Evolutionary conservation across 2,113 vertebrate genomes (phyloP).

Genomic region (Tetraodon nigroviridis): DNA sequence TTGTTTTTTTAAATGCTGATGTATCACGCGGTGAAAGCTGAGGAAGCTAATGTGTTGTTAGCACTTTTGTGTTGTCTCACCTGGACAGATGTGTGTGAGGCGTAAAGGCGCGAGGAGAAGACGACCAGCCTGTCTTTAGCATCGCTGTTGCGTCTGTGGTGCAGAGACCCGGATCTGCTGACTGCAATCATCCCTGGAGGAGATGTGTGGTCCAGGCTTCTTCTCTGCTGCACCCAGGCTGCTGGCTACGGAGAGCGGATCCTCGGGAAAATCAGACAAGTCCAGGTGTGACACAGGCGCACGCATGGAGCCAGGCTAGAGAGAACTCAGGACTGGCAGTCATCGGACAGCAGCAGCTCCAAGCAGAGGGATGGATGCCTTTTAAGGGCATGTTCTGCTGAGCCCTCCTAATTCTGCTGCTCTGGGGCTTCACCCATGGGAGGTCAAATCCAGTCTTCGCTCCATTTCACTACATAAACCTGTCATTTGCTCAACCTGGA

Average conservation of each 20-base stretch:
- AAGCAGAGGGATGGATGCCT: constrained; percentile 55
- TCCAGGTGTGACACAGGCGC: neutral
- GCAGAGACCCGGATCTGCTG: constrained; percentile 47
- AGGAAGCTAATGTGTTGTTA: neutral
- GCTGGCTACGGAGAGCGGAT: constrained; percentile 7
- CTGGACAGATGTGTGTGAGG: constrained; percentile 66
- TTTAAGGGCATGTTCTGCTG: constrained; percentile 72
- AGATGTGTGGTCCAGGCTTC: constrained; percentile 5
- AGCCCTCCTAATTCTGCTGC: constrained; percentile 52
- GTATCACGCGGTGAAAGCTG: neutral
- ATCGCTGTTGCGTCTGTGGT: constrained; percentile 44
- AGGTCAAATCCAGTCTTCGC: constrained; percentile 24
- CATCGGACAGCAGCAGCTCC: constrained; percentile 44
- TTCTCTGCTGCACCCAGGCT: constrained; percentile 8
- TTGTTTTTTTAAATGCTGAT: neutral
- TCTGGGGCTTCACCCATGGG: constrained; percentile 26
- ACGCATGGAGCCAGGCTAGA: neutral
- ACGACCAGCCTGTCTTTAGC: constrained; percentile 30
- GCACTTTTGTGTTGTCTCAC: constrained; percentile 58
- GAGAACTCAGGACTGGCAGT: constrained; percentile 42
- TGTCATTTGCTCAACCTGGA: neutral
- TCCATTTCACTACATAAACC: constrained; percentile 12
- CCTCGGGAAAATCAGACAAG: constrained; percentile 1
- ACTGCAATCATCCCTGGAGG: constrained; percentile 39
- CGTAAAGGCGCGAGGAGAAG: constrained; percentile 11